These are phyloP conservation scores for Zeus faber DNA, from an alignment of 2,113 vertebrate species.

Conservation along the genomic window DNA sequence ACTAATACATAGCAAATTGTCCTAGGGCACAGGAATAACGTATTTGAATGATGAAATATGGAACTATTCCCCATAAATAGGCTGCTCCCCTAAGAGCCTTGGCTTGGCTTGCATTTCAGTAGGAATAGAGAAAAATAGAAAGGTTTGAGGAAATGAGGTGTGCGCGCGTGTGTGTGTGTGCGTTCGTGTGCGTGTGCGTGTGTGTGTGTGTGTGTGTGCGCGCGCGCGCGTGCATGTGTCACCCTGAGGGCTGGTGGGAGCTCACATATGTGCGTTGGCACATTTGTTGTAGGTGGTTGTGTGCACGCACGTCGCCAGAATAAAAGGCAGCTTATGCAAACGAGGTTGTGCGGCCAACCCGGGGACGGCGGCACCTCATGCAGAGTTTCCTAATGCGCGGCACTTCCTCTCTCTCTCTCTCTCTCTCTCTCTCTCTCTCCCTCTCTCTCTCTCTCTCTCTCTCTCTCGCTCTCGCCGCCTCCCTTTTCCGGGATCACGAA, in stretches of 20 bases:
- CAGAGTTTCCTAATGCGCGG: neutral
- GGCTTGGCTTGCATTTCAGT: constrained; percentile 44
- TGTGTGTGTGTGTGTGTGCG: neutral
- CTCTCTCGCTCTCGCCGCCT: too few species aligned
- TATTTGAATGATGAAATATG: constrained; percentile 64
- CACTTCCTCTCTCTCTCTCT: neutral
- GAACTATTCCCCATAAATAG: constrained; percentile 46
- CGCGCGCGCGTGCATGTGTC: neutral
- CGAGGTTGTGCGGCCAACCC: constrained; percentile 46
- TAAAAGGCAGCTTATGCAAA: constrained; percentile 63
- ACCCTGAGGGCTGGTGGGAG: constrained; percentile 40
- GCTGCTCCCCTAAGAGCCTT: constrained; percentile 51
- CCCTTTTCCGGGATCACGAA: too few species aligned
- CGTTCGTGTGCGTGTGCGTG: constrained; percentile 13
- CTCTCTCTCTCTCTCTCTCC: too few species aligned
- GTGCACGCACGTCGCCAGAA: constrained; percentile 33
- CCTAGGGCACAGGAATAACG: constrained; percentile 57
- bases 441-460: too few species aligned
- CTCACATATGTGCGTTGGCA: constrained; percentile 14
- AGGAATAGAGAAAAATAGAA: constrained; percentile 27
- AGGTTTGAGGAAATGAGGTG: constrained; percentile 35
- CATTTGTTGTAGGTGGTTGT: constrained; percentile 43
- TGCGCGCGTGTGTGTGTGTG: constrained; percentile 26
- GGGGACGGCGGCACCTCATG: too few species aligned
- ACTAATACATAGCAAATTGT: constrained; percentile 44